Base-by-base conservation (phyloP, 1,140 invertebrate genomes). In the Leptopilina boulardi region DNA sequence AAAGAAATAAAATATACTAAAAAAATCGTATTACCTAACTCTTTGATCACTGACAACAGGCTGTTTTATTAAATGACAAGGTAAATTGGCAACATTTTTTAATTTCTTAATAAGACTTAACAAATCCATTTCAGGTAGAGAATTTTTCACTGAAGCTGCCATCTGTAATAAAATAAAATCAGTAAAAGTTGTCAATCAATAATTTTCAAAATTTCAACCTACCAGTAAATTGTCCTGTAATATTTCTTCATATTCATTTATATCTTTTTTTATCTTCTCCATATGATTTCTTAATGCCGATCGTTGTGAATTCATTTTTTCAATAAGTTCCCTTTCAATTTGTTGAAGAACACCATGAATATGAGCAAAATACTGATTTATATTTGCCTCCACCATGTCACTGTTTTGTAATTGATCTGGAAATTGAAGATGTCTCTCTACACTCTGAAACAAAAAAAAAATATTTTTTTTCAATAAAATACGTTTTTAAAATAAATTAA, bases 271-370 rank as follows among this genome's bases (percentile, higher is more conserved):
- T 1, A 88, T 75, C 0, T 85, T 79, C 0, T 82, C 44, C 1
- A 90, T 42, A 74, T 87, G 77, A 0, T 77, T 15, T 59, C 75
- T 6, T 8, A 73, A 0, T 18, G 15, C 1, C 8, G 59, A 21
- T 0, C 42, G 38, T 19, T 82, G 74, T 1, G 75, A 34, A 1
- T 80, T 6, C 0, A 91, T 13, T 5, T 82, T 23, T 0, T 86
- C 79, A 2, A 87, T 79, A 15, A 90, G 71, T 10, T 80, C 73
- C 19, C 71, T 73, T 54, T 91, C 90, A 9, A 84, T 0, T 70
- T 85, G 86, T 74, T 91, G 90, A 8, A 91, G 75, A n/a, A 87
- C 13, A 1, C 90, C 90, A 59, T 91, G 91, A 0, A 91, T 76
- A 44, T 84, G 56, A 2, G 83, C 26, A 18, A 91, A 91, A 73